Evolutionary conservation across 2,113 vertebrate species (phyloP).

Genomic region (Aplodontia rufa): DNA sequence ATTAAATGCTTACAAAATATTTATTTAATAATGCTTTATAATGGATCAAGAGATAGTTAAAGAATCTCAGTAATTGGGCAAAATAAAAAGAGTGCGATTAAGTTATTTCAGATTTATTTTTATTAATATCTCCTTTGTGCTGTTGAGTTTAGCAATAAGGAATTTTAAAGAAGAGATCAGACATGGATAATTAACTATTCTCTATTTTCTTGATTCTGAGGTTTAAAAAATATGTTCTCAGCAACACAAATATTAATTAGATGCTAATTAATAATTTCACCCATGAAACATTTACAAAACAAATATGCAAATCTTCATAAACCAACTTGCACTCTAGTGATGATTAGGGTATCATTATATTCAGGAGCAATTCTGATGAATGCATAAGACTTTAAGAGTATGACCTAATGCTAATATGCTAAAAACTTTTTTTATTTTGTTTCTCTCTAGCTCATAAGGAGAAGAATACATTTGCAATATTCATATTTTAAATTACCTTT

Average conservation of each 20-base stretch:
- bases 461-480: slow-evolving; percentile 49
- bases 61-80: slow-evolving; percentile 55
- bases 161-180: slow-evolving; percentile 60
- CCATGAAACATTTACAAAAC: slow-evolving; percentile 75
- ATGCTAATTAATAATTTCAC: slow-evolving; percentile 80
- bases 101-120: slow-evolving; percentile 69
- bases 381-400: slow-evolving; percentile 53
- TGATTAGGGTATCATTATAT: slow-evolving; percentile 71
- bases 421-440: slow-evolving; percentile 59
- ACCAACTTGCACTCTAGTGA: slow-evolving; percentile 57
- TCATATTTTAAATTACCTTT: slow-evolving; percentile 37
- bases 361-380: slow-evolving; percentile 64
- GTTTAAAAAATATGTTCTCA: slow-evolving; percentile 73
- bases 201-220: slow-evolving; percentile 75
- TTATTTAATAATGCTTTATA: slow-evolving; percentile 63
- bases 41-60: slow-evolving; percentile 55
- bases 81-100: slow-evolving; percentile 62
- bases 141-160: slow-evolving; percentile 62
- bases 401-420: slow-evolving; percentile 72
- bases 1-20: slow-evolving; percentile 71
- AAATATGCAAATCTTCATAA: slow-evolving; percentile 74
- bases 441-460: slow-evolving; percentile 61
- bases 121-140: slow-evolving; percentile 65
- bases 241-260: slow-evolving; percentile 77
- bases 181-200: slow-evolving; percentile 68